A percentile compares a stretch with the other conserved stretches of the same genome.
phyloP scores from a whole-genome alignment of 2,113 vertebrate genomes.

The Gadus chalcogrammus region DNA sequence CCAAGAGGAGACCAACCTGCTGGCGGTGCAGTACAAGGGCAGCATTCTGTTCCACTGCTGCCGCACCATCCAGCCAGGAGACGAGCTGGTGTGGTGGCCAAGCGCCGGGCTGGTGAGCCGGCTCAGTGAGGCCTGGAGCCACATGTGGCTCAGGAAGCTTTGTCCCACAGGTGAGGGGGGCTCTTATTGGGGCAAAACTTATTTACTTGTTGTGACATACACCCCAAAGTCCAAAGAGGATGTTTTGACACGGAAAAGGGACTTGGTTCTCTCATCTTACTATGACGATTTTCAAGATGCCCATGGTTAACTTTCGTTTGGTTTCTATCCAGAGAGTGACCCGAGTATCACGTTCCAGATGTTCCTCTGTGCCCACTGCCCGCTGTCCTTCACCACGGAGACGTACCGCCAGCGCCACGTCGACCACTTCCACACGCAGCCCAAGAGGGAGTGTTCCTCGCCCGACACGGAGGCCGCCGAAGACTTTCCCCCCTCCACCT shows the following conservation, averaged over 20 bases:
- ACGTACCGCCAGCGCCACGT: constrained; percentile 64
- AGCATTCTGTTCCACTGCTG: constrained; percentile 72
- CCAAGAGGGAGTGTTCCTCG: neutral
- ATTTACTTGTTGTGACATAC: no score
- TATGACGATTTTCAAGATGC: no score
- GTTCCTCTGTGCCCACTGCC: constrained; percentile 63
- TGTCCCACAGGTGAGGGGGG: constrained; percentile 46
- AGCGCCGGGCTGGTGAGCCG: constrained; percentile 53
- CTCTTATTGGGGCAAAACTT: neutral
- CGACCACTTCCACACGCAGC: constrained; percentile 45
- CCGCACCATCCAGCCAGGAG: constrained; percentile 58
- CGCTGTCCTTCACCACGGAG: constrained; percentile 68
- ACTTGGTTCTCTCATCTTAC: no score
- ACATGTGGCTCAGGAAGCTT: constrained; percentile 64
- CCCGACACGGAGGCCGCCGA: constrained; percentile 4
- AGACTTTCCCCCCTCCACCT: no score
- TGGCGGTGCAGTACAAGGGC: constrained; percentile 69
- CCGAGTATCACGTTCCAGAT: constrained; percentile 25
- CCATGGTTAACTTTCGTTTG: neutral
- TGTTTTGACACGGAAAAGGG: neutral
- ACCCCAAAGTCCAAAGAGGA: no score
- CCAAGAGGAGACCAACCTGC: constrained; percentile 65
- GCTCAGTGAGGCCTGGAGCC: constrained; percentile 62
- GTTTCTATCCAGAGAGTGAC: constrained; percentile 38
- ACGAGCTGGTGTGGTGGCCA: constrained; percentile 74